phyloP scores from a whole-genome alignment of 2,888 invertebrate genomes.

The Dioctria linearis region DNA sequence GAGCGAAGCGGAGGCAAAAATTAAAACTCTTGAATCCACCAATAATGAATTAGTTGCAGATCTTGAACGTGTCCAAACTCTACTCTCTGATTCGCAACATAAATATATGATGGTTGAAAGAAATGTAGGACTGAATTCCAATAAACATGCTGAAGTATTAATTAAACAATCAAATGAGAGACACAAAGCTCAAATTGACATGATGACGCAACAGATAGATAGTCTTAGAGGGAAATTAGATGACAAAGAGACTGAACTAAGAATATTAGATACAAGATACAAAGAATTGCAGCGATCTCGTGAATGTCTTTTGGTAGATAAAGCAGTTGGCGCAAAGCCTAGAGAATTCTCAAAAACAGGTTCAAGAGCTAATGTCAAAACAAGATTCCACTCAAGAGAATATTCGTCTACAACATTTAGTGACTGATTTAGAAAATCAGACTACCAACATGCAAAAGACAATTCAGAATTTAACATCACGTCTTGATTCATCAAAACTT shows the following conservation, averaged over 20 bases:
- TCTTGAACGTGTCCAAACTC: conserved; percentile 73
- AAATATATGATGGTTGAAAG: conserved; percentile 69
- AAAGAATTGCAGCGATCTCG: conserved; percentile 75
- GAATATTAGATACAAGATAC: conserved; percentile 73
- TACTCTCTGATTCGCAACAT: conserved; percentile 72
- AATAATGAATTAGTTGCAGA: conserved; percentile 74
- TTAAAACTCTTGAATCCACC: conserved; percentile 69
- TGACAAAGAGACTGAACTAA: conserved; percentile 73
- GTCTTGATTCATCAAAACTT: conserved; percentile 66
- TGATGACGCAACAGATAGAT: conserved; percentile 72
- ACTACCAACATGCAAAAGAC: conserved; percentile 66
- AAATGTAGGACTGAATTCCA: conserved; percentile 64
- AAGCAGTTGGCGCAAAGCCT: conserved; percentile 75
- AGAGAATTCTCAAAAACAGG: conserved; percentile 75
- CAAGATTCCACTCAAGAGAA: conserved; percentile 67
- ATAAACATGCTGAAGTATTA: conserved; percentile 66
- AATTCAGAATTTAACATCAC: conserved; percentile 64
- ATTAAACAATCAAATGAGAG: conserved; percentile 72
- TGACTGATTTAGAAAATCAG: conserved; percentile 66
- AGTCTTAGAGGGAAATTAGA: conserved; percentile 69
- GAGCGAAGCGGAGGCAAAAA: too few species aligned
- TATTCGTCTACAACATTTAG: conserved; percentile 64
- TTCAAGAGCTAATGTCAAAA: conserved; percentile 67
- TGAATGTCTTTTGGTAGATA: conserved; percentile 76
- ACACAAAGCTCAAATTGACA: conserved; percentile 71